Conservation (phyloP, 2,797 vertebrate species). For the Taenioides sp. region DNA sequence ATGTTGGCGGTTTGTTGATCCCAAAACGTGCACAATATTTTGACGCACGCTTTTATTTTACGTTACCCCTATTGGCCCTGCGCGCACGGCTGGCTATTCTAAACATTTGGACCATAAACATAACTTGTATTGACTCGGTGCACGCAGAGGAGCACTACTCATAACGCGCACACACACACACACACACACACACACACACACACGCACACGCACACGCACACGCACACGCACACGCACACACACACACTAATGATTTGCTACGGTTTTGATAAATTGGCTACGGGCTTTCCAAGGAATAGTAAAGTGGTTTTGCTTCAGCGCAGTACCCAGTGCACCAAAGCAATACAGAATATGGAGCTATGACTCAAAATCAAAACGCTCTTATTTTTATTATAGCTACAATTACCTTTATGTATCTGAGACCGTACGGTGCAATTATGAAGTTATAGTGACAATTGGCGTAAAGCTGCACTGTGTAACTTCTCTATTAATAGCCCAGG, state of each 20-base stretch:
- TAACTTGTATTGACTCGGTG: neutral
- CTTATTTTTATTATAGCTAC: no score
- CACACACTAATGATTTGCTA: neutral
- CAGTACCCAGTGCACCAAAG: neutral
- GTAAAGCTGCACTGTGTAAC: no score
- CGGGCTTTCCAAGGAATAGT: neutral
- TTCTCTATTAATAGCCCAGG: no score
- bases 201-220: neutral
- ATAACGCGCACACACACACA: neutral
- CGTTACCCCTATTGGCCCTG: neutral
- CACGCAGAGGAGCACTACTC: neutral
- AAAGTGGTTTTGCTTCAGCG: neutral
- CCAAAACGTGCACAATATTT: neutral
- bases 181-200: neutral
- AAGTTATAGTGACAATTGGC: no score
- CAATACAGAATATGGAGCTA: no score
- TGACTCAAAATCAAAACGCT: no score
- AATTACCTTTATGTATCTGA: no score
- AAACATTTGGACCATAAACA: neutral
- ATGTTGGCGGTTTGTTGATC: neutral
- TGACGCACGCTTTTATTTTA: neutral
- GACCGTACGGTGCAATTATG: no score
- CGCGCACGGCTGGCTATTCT: neutral
- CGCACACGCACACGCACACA: neutral
- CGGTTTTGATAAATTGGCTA: neutral